A percentile compares a stretch with the other conserved stretches of the same genome.
Conservation (phyloP, 2,888 invertebrate genomes). For the Augochlorella aurata region DNA sequence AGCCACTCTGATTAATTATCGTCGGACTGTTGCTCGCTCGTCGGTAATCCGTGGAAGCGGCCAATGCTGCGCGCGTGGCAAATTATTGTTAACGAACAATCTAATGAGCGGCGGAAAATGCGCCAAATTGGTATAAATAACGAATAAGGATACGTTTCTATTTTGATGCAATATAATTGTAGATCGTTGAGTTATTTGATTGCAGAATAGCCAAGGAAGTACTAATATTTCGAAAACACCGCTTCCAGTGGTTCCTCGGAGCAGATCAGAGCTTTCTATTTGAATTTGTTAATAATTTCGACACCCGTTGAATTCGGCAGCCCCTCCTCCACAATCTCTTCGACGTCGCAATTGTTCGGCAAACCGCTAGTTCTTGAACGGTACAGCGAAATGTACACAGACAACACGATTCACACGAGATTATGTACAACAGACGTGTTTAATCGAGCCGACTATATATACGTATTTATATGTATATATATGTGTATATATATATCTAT, state of each 20-base stretch:
- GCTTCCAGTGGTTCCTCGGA: background rate
- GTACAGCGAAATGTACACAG: conserved; percentile 34
- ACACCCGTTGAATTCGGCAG: conserved; percentile 16
- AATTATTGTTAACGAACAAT: background rate
- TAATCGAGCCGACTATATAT: conserved; percentile 38
- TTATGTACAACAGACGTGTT: conserved; percentile 47
- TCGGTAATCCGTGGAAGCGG: conserved; percentile 12
- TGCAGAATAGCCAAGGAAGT: too few species aligned
- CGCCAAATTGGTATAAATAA: too few species aligned
- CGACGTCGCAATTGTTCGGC: background rate
- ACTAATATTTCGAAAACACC: background rate
- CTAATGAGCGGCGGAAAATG: background rate
- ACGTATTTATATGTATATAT: background rate
- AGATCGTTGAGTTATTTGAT: too few species aligned
- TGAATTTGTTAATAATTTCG: background rate
- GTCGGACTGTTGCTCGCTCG: conserved; percentile 3
- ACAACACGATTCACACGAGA: conserved; percentile 30
- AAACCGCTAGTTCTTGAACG: conserved; percentile 6
- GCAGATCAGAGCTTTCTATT: background rate
- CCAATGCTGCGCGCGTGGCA: background rate
- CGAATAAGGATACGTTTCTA: too few species aligned
- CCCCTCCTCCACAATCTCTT: conserved; percentile 8
- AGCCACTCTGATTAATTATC: conserved; percentile 25
- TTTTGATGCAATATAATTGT: too few species aligned
- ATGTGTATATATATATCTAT: background rate